phyloP scores from a whole-genome alignment of 1,140 invertebrate genomes.

The Leptestheria dahalacensis region DNA sequence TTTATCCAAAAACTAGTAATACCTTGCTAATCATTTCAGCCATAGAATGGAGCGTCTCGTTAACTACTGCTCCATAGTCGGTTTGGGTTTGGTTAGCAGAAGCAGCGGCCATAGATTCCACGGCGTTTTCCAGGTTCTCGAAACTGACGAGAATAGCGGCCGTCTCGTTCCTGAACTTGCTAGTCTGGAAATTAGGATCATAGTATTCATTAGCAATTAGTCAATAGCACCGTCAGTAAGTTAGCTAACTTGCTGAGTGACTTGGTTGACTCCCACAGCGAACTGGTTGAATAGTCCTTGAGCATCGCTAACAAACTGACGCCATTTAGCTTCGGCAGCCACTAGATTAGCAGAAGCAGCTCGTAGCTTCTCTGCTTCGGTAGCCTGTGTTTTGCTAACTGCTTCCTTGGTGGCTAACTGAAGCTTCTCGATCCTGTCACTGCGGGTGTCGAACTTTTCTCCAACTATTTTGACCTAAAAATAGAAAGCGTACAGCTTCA shows the following conservation, averaged over 20 bases:
- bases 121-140: slow-evolving; percentile 10
- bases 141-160: slow-evolving; percentile 14
- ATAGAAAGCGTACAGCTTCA: too few relatives aligned
- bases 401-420: slow-evolving; percentile 4
- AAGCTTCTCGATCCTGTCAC: slow-evolving; percentile 12
- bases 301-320: slow-evolving; percentile 11
- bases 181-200: not conserved
- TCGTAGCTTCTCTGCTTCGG: slow-evolving; percentile 16
- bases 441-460: slow-evolving; percentile 15
- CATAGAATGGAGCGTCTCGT: not conserved
- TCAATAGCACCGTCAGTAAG: not conserved
- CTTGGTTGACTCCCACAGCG: slow-evolving; percentile 3
- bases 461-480: slow-evolving; percentile 17
- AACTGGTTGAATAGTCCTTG: slow-evolving; percentile 8
- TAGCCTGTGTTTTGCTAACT: slow-evolving; percentile 12
- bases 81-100: not conserved
- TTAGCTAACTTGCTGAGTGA: slow-evolving; percentile 7
- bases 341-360: slow-evolving; percentile 15
- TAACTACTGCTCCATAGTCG: not conserved
- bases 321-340: slow-evolving; percentile 15
- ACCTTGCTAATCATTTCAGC: not conserved
- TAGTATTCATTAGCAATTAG: not conserved
- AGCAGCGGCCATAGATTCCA: slow-evolving; percentile 1
- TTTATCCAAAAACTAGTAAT: too few relatives aligned
- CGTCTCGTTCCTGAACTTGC: slow-evolving; percentile 15